Evolutionary conservation across 2,113 vertebrate genomes (phyloP).

Genomic region (Lycaon pictus): DNA sequence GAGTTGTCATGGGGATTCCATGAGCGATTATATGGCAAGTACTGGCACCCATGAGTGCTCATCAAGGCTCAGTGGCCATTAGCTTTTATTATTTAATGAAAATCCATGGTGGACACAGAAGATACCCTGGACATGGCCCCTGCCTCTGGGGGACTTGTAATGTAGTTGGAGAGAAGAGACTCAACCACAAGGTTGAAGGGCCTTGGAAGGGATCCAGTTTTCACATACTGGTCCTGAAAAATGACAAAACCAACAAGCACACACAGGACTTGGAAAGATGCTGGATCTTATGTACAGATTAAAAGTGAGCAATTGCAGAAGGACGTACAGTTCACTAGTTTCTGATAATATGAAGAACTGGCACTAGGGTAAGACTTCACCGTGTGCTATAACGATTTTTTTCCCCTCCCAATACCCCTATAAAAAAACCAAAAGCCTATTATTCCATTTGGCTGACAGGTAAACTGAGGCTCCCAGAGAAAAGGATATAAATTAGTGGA

Average conservation of each 20-base stretch:
- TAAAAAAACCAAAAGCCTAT: background rate
- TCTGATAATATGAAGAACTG: accelerated
- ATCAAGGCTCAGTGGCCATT: accelerated
- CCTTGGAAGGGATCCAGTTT: background rate
- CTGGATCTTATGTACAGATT: accelerated
- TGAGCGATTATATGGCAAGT: accelerated
- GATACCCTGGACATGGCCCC: accelerated
- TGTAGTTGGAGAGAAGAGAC: background rate
- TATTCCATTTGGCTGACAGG: background rate
- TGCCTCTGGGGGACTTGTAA: background rate
- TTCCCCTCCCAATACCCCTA: background rate
- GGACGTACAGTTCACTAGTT: background rate
- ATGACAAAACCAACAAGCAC: background rate
- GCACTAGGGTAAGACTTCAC: background rate
- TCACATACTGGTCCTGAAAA: background rate
- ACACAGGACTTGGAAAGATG: accelerated
- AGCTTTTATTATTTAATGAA: too few relatives aligned
- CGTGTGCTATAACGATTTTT: background rate
- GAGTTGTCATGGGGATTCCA: accelerated
- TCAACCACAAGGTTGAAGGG: background rate
- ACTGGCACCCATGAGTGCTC: accelerated
- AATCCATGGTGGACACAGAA: accelerated
- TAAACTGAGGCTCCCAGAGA: background rate
- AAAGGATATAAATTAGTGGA: background rate
- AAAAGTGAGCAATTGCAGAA: background rate